phyloP scores from a whole-genome alignment of 1,140 invertebrate genomes.

The Drosophila takahashii region DNA sequence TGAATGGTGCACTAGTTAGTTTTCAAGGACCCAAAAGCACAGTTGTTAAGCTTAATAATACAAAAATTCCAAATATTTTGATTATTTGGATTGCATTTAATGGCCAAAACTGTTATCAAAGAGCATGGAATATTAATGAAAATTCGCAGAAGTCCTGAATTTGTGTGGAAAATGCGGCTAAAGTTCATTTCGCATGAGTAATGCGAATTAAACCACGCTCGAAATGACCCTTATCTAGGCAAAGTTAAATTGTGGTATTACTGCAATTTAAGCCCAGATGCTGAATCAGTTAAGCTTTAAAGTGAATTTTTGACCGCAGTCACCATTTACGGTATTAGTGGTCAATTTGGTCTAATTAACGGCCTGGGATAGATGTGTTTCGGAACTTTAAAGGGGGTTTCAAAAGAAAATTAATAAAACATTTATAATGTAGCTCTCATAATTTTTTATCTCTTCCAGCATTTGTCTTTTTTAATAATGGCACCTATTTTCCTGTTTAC shows the following conservation, averaged over 20 bases:
- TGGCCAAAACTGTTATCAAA: background rate
- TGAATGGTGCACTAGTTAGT: background rate
- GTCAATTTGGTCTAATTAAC: slow-evolving; percentile 4
- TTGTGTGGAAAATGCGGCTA: background rate
- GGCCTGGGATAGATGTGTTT: too few relatives aligned
- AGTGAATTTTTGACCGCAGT: slow-evolving; percentile 4
- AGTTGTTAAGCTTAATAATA: too few relatives aligned
- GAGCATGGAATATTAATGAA: background rate
- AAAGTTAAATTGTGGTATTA: slow-evolving; percentile 11
- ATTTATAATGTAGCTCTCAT: too few relatives aligned
- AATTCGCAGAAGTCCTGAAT: background rate
- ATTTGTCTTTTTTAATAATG: slow-evolving; percentile 7
- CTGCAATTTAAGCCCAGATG: background rate
- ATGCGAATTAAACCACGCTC: slow-evolving; percentile 13
- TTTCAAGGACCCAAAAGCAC: background rate
- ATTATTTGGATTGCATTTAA: background rate
- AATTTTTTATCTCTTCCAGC: slow-evolving; percentile 8
- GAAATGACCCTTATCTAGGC: slow-evolving; percentile 2
- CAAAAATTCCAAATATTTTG: background rate
- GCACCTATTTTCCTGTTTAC: slow-evolving; percentile 19
- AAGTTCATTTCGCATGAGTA: slow-evolving; percentile 14
- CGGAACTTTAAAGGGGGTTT: too few relatives aligned
- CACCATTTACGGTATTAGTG: too few relatives aligned
- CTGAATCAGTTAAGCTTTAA: slow-evolving; percentile 11
- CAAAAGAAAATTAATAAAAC: too few relatives aligned